Percentiles rank a stretch among this genome's conserved stretches.
phyloP scores from a whole-genome alignment of 2,797 vertebrate genomes.

The Tangara arthus region DNA sequence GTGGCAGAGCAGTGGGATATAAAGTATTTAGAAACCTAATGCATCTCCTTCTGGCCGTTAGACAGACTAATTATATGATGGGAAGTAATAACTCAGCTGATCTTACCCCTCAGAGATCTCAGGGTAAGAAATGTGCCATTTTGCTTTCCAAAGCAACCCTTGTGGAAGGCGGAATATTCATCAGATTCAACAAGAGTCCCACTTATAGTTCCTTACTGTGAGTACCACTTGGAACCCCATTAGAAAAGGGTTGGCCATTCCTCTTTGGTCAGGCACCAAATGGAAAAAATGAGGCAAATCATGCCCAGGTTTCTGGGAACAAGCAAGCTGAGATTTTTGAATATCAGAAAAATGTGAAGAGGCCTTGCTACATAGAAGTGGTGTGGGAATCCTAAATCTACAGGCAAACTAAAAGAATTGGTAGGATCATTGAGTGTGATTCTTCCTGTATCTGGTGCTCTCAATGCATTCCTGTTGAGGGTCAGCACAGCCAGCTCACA shows the following conservation, averaged over 20 bases:
- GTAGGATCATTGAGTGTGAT: neutral
- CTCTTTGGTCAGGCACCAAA: neutral
- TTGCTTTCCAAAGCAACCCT: neutral
- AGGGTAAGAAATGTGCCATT: neutral
- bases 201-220: neutral
- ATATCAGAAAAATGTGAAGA: neutral
- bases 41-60: neutral
- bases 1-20: neutral
- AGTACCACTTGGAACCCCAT: neutral
- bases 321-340: neutral
- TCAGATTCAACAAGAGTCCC: neutral
- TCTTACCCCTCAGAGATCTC: neutral
- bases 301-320: neutral
- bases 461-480: rapidly evolving
- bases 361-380: neutral
- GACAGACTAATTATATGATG: neutral
- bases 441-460: neutral
- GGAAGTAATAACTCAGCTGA: neutral
- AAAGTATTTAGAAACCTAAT: neutral
- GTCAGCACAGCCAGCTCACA: neutral
- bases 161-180: neutral
- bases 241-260: neutral
- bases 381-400: neutral
- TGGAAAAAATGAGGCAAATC: neutral
- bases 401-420: neutral